Base-by-base conservation (phyloP, 2,797 vertebrate species). In the Anguilla megastoma region DNA sequence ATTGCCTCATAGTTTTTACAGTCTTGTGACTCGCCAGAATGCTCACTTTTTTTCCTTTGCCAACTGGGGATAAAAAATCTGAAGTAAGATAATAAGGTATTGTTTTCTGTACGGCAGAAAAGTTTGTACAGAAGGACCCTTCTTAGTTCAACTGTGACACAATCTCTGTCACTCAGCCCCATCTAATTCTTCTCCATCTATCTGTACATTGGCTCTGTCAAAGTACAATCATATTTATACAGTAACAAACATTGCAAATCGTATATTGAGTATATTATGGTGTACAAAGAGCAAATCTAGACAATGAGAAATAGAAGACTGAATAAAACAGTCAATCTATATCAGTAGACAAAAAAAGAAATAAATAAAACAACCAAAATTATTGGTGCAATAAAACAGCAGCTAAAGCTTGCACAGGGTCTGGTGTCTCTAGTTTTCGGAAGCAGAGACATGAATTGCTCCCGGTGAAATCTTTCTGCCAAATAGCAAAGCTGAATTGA, bases 21-120 rank as follows among this genome's bases (percentile, higher is more conserved):
- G 41, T 80, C 27, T 24, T 80, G 1, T 80, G 41, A 80, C 0
- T 80, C 18, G 48, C 76, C 1, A 24, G 76, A 48, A 80, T 24
- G 21, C 16, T 80, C 60, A 63, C 60, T 80, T 80, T 82, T 41
- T 82, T 82, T 12, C 41, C 24, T 82, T 24, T 82, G 79, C 45
- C 2, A n/a, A 50, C 41, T 48, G 18, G 7, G 41, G 41, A 24
- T 6, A 82, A 0, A 8, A 48, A 82, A 50, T 24, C 18, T 82
- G 27, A 82, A n/a, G 45, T 10, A n/a, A 27, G 14, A 27, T 27
- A 69, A 69, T 24, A 69, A 69, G 63, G n/a, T 36, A 33, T 66
- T 66, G 21, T 66, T 69, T 9, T 69, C 9, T 69, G 63, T 27
- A n/a, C 63, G n/a, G 21, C n/a, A 8, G 63, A 6, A 27, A 69